Evolutionary conservation across 2,797 vertebrate species (phyloP), one percentile per base, ranked within the genome.

Genomic region (Bucorvus abyssinicus): DNA sequence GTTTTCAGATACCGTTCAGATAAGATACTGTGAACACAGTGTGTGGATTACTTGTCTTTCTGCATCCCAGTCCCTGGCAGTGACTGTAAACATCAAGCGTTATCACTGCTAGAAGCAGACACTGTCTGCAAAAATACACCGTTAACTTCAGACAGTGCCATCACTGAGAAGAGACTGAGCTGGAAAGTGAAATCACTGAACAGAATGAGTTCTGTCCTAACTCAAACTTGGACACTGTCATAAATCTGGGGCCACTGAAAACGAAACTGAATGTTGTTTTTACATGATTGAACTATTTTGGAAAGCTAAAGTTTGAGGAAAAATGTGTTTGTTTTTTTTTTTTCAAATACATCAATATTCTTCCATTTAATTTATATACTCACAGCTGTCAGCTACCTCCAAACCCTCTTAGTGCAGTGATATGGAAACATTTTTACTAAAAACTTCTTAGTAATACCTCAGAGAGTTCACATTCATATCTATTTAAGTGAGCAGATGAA

Each of bases 381-480:
- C 22, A 3, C 70, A 89, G 70, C 75, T 97, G 89, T 95, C 94
- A 97, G 86, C 77, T 94, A 67, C 68, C 70, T 96, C 75, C 85
- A 95, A 95, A 95, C 77, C 67, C 63, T 94, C 70, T 97, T 97
- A 97, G 84, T 85, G 77, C 71, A 95, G 50, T 96, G 89, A 85
- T 95, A 95, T 70, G 94, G 94, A 97, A 98, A 95, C 36, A 44
- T 38, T 94, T 96, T 94, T 80, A 85, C 78, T 92, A 80, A 93
- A 97, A 98, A 97, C 77, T 95, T 89, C 78, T 97, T 97, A 94
- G 87, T 74, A 96, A 97, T 96, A 87, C 96, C 94, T 83, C 88
- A 95, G 96, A 94, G 92, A 96, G 38, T 95, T 97, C 53, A 95
- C 93, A 97, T 95, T 97, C 95, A 93, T 95, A 96, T 96, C 95